Percentiles rank a stretch among this genome's conserved stretches.
These are phyloP conservation scores for Aphodius granarius DNA, from an alignment of 2,888 invertebrate species.

Conservation along the genomic window DNA sequence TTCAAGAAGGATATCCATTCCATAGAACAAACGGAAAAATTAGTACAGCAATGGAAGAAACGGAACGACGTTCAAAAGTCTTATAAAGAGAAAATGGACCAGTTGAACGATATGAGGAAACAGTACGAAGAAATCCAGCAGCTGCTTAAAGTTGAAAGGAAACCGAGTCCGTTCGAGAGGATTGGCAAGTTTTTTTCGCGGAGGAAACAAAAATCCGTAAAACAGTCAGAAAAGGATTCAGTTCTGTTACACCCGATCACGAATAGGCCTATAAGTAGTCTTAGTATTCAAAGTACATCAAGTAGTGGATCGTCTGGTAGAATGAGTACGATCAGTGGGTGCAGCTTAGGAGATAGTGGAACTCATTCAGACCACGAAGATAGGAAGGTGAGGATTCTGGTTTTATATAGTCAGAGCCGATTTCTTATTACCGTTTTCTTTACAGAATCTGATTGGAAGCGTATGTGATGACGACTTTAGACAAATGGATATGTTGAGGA, in stretches of 20 bases:
- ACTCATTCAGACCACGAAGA: conserved; percentile 85
- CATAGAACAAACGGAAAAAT: conserved; percentile 79
- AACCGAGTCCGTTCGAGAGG: conserved; percentile 79
- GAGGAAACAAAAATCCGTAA: conserved; percentile 27
- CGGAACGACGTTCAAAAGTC: conserved; percentile 86
- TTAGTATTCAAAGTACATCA: conserved; percentile 69
- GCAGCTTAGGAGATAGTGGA: conserved; percentile 81
- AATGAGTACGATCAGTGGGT: conserved; percentile 79
- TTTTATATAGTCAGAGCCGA: neutral
- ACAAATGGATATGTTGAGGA: conserved; percentile 40
- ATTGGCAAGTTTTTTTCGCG: conserved; percentile 37
- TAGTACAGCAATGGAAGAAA: conserved; percentile 86
- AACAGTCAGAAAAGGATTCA: conserved; percentile 18
- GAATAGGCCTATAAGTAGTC: conserved; percentile 64
- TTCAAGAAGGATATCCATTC: conserved; percentile 88
- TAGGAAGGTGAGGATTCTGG: conserved; percentile 56
- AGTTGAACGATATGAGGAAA: conserved; percentile 75
- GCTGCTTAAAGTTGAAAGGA: conserved; percentile 73
- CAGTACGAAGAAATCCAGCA: conserved; percentile 83
- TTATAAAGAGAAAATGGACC: conserved; percentile 81
- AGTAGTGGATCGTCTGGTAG: conserved; percentile 75
- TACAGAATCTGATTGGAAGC: conserved; percentile 43
- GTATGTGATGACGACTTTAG: conserved; percentile 47
- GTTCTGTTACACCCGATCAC: conserved; percentile 14
- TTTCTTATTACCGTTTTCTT: conserved; percentile 1